Evolutionary conservation across 2,888 invertebrate genomes (phyloP).

Genomic region (Amphipyra berbera): DNA sequence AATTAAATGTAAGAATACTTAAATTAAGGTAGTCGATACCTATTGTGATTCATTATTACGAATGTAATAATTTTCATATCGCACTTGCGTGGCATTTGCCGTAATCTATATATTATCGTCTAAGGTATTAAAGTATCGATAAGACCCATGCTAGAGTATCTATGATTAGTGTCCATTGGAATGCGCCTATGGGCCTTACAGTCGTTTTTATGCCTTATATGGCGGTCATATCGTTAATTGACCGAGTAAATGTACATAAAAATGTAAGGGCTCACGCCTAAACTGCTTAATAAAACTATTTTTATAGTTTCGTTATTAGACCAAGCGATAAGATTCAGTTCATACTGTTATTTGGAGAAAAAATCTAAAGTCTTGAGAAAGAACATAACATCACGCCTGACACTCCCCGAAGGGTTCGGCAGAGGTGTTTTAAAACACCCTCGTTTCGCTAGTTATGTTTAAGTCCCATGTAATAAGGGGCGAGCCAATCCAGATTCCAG

Average conservation of each 20-base stretch:
- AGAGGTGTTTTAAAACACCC: too few relatives aligned
- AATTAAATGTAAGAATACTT: slow-evolving; percentile 28
- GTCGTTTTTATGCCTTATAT: slow-evolving; percentile 16
- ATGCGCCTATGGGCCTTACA: slow-evolving; percentile 20
- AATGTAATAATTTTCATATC: slow-evolving; percentile 52
- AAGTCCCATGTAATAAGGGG: too few relatives aligned
- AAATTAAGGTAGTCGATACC: slow-evolving; percentile 28
- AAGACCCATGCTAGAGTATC: slow-evolving; percentile 38
- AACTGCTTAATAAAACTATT: slow-evolving; percentile 15
- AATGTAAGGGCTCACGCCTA: slow-evolving; percentile 15
- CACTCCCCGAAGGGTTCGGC: too few relatives aligned
- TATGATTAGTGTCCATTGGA: slow-evolving; percentile 34
- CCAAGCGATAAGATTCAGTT: slow-evolving; percentile 12
- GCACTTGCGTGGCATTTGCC: slow-evolving; percentile 21
- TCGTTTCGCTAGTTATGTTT: too few relatives aligned
- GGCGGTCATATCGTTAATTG: slow-evolving; percentile 27
- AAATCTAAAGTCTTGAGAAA: too few relatives aligned
- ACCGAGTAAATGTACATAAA: slow-evolving; percentile 17
- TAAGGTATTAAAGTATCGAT: slow-evolving; percentile 47
- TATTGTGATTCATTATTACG: slow-evolving; percentile 42
- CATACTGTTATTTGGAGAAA: background rate
- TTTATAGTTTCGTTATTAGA: slow-evolving; percentile 9
- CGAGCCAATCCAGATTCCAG: too few relatives aligned
- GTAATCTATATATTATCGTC: slow-evolving; percentile 52
- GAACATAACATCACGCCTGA: too few relatives aligned